Conservation (phyloP, 1,140 invertebrate genomes). For the Delia radicum region DNA sequence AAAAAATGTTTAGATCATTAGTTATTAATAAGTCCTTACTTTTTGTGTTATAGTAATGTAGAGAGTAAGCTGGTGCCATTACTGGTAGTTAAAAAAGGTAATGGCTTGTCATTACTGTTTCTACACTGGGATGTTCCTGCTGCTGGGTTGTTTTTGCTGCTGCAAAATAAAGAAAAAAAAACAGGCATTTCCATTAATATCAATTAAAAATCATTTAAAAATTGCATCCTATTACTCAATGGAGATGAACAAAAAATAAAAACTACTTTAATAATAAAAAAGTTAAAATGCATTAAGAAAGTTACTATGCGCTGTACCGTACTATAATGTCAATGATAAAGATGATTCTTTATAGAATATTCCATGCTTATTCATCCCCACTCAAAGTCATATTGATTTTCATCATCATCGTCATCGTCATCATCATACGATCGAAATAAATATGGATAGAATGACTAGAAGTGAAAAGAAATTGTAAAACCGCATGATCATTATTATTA, state of each 20-base stretch:
- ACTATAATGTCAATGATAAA: neutral
- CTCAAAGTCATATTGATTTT: neutral
- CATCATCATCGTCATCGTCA: neutral
- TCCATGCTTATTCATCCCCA: conserved; percentile 3
- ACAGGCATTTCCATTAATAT: neutral
- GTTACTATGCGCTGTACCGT: neutral
- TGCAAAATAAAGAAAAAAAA: neutral
- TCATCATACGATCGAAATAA: neutral
- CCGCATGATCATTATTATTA: neutral
- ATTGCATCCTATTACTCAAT: neutral
- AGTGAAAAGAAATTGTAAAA: neutral
- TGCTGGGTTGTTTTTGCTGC: neutral
- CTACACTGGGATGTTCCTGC: too few species aligned
- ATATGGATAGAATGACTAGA: neutral
- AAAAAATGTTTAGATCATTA: too few species aligned
- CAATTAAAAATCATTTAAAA: neutral
- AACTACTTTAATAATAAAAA: neutral
- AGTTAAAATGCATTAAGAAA: neutral
- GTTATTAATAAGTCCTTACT: too few species aligned
- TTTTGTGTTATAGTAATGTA: too few species aligned
- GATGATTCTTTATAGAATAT: neutral
- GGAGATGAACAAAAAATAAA: neutral
- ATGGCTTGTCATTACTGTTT: too few species aligned
- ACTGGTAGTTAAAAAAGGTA: too few species aligned
- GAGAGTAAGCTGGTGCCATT: too few species aligned